Evolutionary conservation across 2,888 invertebrate genomes (phyloP), one percentile per base, ranked within the genome.

Genomic region (Therioaphis trifolii): DNA sequence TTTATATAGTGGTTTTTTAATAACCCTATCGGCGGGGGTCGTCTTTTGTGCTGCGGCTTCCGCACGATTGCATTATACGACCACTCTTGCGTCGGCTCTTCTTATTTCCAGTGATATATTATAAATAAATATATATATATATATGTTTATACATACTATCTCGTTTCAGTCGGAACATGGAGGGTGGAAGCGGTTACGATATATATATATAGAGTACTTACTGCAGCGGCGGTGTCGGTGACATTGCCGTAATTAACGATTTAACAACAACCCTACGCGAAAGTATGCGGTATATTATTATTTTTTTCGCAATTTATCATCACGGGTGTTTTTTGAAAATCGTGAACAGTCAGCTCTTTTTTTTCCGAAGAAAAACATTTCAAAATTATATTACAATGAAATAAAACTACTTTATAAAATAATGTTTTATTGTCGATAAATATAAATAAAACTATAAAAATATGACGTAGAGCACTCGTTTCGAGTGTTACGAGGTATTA

Each of bases 1-100:
- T 52, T 52, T 52, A n/a, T n/a, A n/a, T n/a, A 72, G 72, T 72
- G 52, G 72, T 72, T 72, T 72, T 72, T 72, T 72, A 72, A 72
- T 72, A 72, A 72, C 21, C 35, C 52, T 27, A 72, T 52, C 72
- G 52, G 21, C 72, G 52, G 72, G 72, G 52, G 52, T 72, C 72
- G 49, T 12, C 72, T 52, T 72, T 72, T 49, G 49, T 71, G n/a
- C 24, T 0, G 43, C 18, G 11, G 27, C 29, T 68, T 68, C 66
- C 71, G 27, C 27, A 12, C n/a, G 58, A 58, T 58, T 21, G 40
- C n/a, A n/a, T n/a, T 72, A 29, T 35, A 72, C 21, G n/a, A 71
- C 18, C 14, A 52, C n/a, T 29, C 29, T 29, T n/a, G 29, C 46
- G 27, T 52, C n/a, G 18, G 27, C 71, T 71, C 18, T 49, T 71